Base-by-base conservation (phyloP, 2,797 vertebrate genomes). In the Enteromius treurensis region DNA sequence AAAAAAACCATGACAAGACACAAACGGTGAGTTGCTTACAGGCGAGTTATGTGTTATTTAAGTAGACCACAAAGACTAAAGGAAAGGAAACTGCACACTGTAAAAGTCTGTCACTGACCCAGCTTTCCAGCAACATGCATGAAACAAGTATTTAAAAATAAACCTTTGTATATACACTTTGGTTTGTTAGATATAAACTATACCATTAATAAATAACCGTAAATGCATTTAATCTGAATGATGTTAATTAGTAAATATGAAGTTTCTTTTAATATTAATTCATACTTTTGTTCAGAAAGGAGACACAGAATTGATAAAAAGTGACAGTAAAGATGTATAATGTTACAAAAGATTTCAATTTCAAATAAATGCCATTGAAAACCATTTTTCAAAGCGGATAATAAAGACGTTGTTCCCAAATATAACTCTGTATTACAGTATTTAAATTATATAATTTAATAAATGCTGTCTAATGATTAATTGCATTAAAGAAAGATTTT, bases 1-100 rank as follows among this genome's bases (percentile, higher is more conserved):
- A 78, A 14, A 62, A 26, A 58, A 64, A 80, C 15, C 47, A 62
- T 32, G 47, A 26, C 13, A 15, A 75, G 68, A 77, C 47, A 68
- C 32, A 74, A 51, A 23, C 0, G 9, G 19, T 6, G 69, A 49
- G 55, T 58, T 68, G 45, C 2, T 67, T 67, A 34, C 21, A 68
- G 47, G 14, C 29, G 11, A 64, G 21, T 10, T 60, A 60, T 0
- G 32, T 37, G 53, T 34, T 58, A 62, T 60, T 77, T 26, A 77
- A 60, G 9, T 32, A 51, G 49, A 17, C 23, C 8, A 3, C 2
- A 0, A 37, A 75, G 53, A 26, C 5, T 1, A 55, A 40, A 55
- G 32, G 29, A 15, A 53, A 76, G 11, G 32, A 40, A 76, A 58
- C 15, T 76, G 23, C 45, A 71, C 14, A 19, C 8, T 19, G 42